Percentiles rank a stretch among this genome's conserved stretches.
Conservation (phyloP, 2,888 invertebrate species). For the Chrysomela aeneicollis region DNA sequence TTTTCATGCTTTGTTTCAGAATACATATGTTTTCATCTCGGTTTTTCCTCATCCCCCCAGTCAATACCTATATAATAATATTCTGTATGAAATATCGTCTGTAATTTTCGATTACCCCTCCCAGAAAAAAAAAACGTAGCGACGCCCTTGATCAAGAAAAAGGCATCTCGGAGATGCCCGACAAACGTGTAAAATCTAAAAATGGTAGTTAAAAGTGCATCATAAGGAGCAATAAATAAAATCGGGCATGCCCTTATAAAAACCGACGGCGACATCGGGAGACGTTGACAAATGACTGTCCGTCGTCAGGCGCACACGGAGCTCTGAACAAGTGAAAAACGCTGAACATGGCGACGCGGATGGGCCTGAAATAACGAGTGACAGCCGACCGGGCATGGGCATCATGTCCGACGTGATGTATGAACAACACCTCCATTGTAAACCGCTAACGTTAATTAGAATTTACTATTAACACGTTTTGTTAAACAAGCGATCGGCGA, state of each 20-base stretch:
- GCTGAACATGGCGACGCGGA: conserved; percentile 25
- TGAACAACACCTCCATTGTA: conserved; percentile 58
- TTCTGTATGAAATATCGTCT: too few relatives aligned
- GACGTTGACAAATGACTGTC: conserved; percentile 41
- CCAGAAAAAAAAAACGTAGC: too few relatives aligned
- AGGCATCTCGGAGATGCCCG: too few relatives aligned
- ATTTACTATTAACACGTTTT: conserved; percentile 58
- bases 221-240: conserved; percentile 37
- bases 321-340: conserved; percentile 26
- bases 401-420: conserved; percentile 55
- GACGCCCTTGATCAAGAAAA: too few relatives aligned
- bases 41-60: too few relatives aligned
- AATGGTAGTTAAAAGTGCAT: conserved; percentile 38
- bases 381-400: conserved; percentile 43
- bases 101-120: too few relatives aligned
- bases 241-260: conserved; percentile 37
- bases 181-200: conserved; percentile 36
- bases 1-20: too few relatives aligned
- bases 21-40: too few relatives aligned
- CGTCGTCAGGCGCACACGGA: conserved; percentile 21
- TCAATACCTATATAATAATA: too few relatives aligned
- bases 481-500: conserved; percentile 53
- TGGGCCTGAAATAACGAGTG: conserved; percentile 45
- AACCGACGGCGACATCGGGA: conserved; percentile 31
- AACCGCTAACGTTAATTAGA: conserved; percentile 58